Base-by-base conservation (phyloP, 2,113 vertebrate species). In the Ovibos moschatus region DNA sequence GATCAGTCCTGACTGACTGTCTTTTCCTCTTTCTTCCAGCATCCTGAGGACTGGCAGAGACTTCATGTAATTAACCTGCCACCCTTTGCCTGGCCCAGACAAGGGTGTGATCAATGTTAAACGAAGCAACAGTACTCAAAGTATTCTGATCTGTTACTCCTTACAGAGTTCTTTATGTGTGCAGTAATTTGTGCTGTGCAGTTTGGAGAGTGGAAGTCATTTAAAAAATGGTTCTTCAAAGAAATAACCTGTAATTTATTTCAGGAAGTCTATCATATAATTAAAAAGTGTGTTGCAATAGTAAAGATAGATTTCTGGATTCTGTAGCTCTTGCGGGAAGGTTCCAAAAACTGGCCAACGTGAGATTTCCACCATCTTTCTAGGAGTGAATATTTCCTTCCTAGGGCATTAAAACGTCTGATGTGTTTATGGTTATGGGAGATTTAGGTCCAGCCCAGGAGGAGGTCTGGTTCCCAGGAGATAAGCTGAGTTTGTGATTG, bases 391-490 rank as follows among this genome's bases (percentile, higher is more conserved):
- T 28, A 51, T 83, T 53, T 45, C 89, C 67, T 57, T 57, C 50
- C 78, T 25, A 50, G 25, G 15, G 27, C 28, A 7, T 79, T 95
- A 45, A 92, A 87, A 92, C 28, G 21, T 86, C 51, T 79, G 36
- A 47, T 14, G 21, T 87, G 79, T 88, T 96, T 81, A 87, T 23
- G 8, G n/a, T 9, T 86, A 28, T 50, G 81, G 58, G 43, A 96
- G 53, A 89, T 84, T 87, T 36, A 71, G 36, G 74, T 89, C 76
- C 83, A 95, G 57, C 89, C 91, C 58, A 78, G 51, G 55, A 89
- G 88, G 58, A 92, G 50, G 47, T 47, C 89, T 94, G 90, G 95
- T 96, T 97, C 97, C 95, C 95, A 96, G 92, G 87, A 98, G 97
- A 97, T 96, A 96, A 97, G 85, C 90, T 30, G 33, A 57, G 16